Evolutionary conservation across 2,888 invertebrate species (phyloP), one percentile per base, ranked within the genome.

Genomic region (Megamerina dolium): DNA sequence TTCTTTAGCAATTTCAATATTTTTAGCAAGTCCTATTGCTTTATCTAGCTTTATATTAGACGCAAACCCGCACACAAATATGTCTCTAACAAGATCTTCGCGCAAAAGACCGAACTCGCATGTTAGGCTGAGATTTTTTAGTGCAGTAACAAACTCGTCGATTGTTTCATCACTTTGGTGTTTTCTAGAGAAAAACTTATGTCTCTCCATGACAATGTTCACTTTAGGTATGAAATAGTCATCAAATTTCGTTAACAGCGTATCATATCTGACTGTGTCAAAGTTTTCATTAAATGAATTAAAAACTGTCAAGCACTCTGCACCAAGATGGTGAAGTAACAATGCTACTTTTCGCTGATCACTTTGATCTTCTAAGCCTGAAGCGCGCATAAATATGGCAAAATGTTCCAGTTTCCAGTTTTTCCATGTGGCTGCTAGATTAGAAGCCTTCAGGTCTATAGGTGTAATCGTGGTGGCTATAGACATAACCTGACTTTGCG

Each of bases 81-180:
- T 50, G 27, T 51, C 49, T n/a, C 46, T 34, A 10, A 49, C 48
- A 5, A 52, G 12, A 3, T 48, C 44, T 29, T 51, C 48, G 6
- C 52, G 38, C 3, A 52, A 12, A 8, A n/a, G 17, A 19, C 41
- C 49, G 35, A 52, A 54, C 35, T 48, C 48, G 36, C 51, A 50
- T 9, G 49, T 30, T 1, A 41, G 4, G 29, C 49, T 53, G 13
- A 52, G 19, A 37, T 50, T 52, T 30, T 48, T 13, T 16, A 41
- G n/a, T n/a, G n/a, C n/a, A n/a, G 37, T 43, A 9, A 43, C 27
- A 29, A 40, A 42, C 19, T 39, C 31, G 9, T 43, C 47, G 12
- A 48, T 41, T 12, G 41, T 23, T 37, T 44, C 44, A 19, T 41
- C 32, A 16, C 20, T 21, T 10, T 26, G 26, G 17, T 48, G 45